Percentiles rank a stretch among this genome's conserved stretches.
phyloP scores from a whole-genome alignment of 1,140 invertebrate species.

The Leptopilina boulardi region DNA sequence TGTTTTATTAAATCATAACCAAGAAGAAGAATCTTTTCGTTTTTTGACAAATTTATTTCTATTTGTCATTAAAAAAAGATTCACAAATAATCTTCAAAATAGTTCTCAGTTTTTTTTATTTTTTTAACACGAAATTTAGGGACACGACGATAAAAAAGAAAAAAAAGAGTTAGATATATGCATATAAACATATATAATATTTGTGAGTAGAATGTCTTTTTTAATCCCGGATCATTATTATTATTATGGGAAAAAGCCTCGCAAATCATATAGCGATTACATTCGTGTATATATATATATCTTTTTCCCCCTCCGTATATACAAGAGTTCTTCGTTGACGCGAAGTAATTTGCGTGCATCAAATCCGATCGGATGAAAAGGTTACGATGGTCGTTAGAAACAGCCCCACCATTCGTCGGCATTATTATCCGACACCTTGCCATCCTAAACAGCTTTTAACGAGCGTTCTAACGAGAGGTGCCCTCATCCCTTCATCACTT shows the following conservation, averaged over 20 bases:
- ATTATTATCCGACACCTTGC: conserved; percentile 58
- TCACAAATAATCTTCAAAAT: no score
- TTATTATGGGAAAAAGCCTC: not conserved
- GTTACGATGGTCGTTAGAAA: conserved; percentile 55
- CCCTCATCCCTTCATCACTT: conserved; percentile 6
- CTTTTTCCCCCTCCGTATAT: no score
- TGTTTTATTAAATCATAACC: no score
- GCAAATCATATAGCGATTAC: conserved; percentile 17
- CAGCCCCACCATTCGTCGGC: conserved; percentile 51
- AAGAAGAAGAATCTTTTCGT: no score
- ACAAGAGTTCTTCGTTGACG: not conserved
- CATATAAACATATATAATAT: not conserved
- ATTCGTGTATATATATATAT: not conserved
- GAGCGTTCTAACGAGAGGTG: conserved; percentile 53
- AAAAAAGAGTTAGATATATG: no score
- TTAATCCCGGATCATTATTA: not conserved
- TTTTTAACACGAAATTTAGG: no score
- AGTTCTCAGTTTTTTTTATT: no score
- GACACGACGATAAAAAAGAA: no score
- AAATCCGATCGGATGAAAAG: conserved; percentile 53
- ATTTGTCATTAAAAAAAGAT: no score
- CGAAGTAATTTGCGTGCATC: conserved; percentile 45
- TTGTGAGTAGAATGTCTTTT: not conserved
- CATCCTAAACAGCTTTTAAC: conserved; percentile 59
- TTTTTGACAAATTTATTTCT: no score